Evolutionary conservation across 2,888 invertebrate species (phyloP).

Genomic region (Volucella inanis): DNA sequence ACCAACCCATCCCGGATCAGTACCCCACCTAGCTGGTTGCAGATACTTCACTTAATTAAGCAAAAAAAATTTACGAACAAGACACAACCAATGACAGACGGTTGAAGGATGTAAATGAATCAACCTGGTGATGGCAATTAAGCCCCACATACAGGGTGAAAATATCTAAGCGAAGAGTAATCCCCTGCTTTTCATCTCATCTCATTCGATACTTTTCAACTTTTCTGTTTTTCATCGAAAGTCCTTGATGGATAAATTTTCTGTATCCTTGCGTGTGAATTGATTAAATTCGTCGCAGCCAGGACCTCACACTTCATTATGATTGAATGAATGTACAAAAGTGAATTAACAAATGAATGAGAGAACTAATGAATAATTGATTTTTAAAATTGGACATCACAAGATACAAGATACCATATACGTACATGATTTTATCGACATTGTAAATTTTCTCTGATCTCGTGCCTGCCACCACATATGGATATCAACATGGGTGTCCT

Average conservation of each 20-base stretch:
- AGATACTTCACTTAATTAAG: constrained; percentile 34
- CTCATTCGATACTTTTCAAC: not conserved
- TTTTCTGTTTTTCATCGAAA: not conserved
- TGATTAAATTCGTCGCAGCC: not conserved
- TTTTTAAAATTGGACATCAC: constrained; percentile 23
- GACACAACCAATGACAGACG: constrained; percentile 1
- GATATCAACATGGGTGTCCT: not conserved
- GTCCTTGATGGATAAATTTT: not conserved
- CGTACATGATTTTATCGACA: constrained; percentile 13
- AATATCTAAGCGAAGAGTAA: constrained; percentile 13
- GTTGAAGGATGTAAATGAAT: constrained; percentile 38
- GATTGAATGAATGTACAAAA: constrained; percentile 3
- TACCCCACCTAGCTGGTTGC: not conserved
- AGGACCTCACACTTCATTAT: not conserved
- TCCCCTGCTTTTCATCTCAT: not conserved
- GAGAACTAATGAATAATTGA: constrained; percentile 40
- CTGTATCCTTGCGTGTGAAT: not conserved
- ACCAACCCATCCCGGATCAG: too few relatives aligned
- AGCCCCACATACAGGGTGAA: not conserved
- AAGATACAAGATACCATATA: not conserved
- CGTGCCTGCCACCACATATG: not conserved
- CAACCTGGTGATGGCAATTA: constrained; percentile 30
- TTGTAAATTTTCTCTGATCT: not conserved
- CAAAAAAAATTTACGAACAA: constrained; percentile 15
- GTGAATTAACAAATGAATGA: constrained; percentile 4